Evolutionary conservation across 2,888 invertebrate species (phyloP), one percentile per base, ranked within the genome.

Genomic region (Anorthoa munda): DNA sequence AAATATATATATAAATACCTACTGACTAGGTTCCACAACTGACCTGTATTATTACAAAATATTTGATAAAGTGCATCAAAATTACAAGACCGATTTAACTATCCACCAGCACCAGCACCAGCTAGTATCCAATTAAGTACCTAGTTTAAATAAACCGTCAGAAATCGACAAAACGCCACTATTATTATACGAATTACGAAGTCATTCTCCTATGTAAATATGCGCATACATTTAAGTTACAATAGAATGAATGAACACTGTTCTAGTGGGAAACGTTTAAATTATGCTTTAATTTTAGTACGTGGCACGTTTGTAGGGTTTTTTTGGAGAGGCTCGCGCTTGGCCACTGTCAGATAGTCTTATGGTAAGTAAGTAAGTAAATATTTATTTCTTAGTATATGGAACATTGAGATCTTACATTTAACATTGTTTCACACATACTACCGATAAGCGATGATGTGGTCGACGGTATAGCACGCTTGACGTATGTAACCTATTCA

Each of bases 181-280:
- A 77, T 75, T 77, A 77, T 80, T 66, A 77, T 75, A 75, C 66
- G 75, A 77, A 77, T 81, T 75, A 71, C 68, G 51, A 55, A 83
- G 80, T 80, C 76, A 75, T 71, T 80, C 66, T 46, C 61, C 51
- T 21, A 48, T 48, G 58, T 79, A 81, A 83, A 81, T 83, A 81
- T 81, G 81, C 84, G 84, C 84, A 81, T 83, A 83, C 46, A 80
- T 83, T 81, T 83, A 61, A 60, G 46, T 75, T 69, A 83, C 80
- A 83, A 83, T 75, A 75, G 72, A 71, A 70, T 70, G 66, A 81
- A 81, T 81, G 81, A 83, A 68, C 83, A 67, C 46, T 51, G 68
- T 63, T 71, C 68, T 64, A 80, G 45, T 59, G 63, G 81, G 76
- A 68, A 66, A 68, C 53, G 79, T 67, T 82, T 83, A 59, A 83